Evolutionary conservation across 2,797 vertebrate species (phyloP).

Genomic region (Anguilla pacifica): DNA sequence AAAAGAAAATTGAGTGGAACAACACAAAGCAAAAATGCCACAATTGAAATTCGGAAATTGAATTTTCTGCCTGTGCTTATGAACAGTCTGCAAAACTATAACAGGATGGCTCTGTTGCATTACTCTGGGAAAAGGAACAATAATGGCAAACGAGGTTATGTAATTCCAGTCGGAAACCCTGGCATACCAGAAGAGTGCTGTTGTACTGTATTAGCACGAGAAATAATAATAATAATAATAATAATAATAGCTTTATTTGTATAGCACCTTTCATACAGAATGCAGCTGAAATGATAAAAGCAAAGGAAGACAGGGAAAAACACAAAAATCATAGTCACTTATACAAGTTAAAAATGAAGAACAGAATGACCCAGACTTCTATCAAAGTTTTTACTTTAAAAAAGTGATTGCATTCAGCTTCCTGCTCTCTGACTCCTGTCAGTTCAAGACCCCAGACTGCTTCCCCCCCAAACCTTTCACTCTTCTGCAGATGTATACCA

Average conservation of each 20-base stretch:
- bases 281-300: too few species aligned
- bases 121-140: conserved; percentile 26
- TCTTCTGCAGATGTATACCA: background rate
- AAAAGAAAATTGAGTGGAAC: conserved; percentile 21
- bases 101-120: conserved; percentile 20
- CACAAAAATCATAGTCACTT: too few species aligned
- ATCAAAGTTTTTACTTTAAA: background rate
- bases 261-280: too few species aligned
- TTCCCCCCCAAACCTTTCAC: background rate
- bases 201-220: conserved; percentile 62
- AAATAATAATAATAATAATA: background rate
- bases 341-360: too few species aligned
- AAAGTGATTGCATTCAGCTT: background rate
- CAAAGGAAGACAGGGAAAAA: too few species aligned
- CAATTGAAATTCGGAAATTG: conserved; percentile 19
- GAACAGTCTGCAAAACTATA: conserved; percentile 7
- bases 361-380: background rate
- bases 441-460: background rate
- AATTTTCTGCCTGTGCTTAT: conserved; percentile 27
- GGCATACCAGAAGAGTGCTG: conserved; percentile 56
- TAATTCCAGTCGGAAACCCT: conserved; percentile 58
- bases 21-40: conserved; percentile 32
- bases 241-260: too few species aligned
- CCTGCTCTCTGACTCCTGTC: background rate
- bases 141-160: conserved; percentile 63